phyloP scores from a whole-genome alignment of 92 coral and sea anemone genomes.

The Siderastrea siderea region DNA sequence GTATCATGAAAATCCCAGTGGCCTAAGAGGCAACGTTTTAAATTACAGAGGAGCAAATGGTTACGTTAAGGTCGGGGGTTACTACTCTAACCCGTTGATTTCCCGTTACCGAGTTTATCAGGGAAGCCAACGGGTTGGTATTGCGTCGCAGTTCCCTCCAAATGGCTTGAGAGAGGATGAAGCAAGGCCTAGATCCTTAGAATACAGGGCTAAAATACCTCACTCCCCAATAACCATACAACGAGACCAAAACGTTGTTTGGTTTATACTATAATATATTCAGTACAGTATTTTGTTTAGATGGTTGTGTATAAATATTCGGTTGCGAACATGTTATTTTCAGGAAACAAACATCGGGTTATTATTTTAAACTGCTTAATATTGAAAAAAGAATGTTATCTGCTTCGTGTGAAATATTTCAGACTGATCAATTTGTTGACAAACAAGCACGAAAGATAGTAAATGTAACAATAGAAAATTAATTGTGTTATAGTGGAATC shows the following conservation, averaged over 20 bases:
- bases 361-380: no score
- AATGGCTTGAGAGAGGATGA: conserved; percentile 21
- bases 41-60: background rate
- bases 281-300: no score
- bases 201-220: conserved; percentile 47
- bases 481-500: no score
- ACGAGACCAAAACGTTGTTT: background rate
- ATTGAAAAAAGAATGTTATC: no score
- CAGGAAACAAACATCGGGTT: no score
- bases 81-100: background rate
- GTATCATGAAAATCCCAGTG: background rate
- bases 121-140: background rate
- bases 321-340: no score
- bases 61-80: background rate
- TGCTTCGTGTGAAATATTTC: no score
- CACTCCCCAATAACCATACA: background rate
- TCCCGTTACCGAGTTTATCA: background rate
- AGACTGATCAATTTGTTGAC: no score
- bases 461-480: no score
- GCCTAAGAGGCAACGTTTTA: background rate
- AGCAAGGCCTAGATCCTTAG: conserved; percentile 25
- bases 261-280: background rate
- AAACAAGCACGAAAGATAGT: no score
- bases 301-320: no score
- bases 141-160: background rate